Evolutionary conservation across 2,113 vertebrate species (phyloP), one percentile per base, ranked within the genome.

Genomic region (Polypterus senegalus): DNA sequence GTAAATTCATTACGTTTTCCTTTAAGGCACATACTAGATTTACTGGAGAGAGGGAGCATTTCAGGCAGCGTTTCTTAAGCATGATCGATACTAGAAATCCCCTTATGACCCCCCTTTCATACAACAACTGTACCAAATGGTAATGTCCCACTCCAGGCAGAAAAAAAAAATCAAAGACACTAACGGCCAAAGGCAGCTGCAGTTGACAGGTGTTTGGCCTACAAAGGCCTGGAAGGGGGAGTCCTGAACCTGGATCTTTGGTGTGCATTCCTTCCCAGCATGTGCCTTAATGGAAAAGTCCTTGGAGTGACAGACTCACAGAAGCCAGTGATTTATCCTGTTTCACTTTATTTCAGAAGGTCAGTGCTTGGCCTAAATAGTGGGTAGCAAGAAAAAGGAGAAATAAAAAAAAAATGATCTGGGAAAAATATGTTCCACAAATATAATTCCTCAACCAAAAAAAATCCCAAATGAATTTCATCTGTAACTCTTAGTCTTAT

Each of bases 71-170:
- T 27, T 27, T 27, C 27, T 27, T 27, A 27, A 27, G 27, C 27
- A 27, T 27, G 27, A 27, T 27, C 27, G 27, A 27, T 27, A 27
- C 27, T 27, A 27, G 27, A 27, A 27, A 27, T 27, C 88, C 88
- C 77, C 71, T 67, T 65, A 68, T 75, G 77, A 79, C 79, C 78
- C 76, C 77, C 77, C 67, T 71, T 71, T 69, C 75, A 81, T 78
- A 79, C 80, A 75, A 81, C 81, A 76, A 74, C 78, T 70, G 82
- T 77, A 84, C 83, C 86, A 81, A 90, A 85, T 83, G 83, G 83
- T 87, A 82, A 83, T 80, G 81, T 83, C 79, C 80, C 81, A 81
- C 77, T 80, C 70, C 68, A 68, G 66, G 63, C 59, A 60, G 69
- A 68, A 57, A 70, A 74, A 70, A 74, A 61, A 71, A 57, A 60